These are phyloP conservation scores for Harpalus rufipes DNA, from an alignment of 2,888 invertebrate genomes.

Conservation along the genomic window DNA sequence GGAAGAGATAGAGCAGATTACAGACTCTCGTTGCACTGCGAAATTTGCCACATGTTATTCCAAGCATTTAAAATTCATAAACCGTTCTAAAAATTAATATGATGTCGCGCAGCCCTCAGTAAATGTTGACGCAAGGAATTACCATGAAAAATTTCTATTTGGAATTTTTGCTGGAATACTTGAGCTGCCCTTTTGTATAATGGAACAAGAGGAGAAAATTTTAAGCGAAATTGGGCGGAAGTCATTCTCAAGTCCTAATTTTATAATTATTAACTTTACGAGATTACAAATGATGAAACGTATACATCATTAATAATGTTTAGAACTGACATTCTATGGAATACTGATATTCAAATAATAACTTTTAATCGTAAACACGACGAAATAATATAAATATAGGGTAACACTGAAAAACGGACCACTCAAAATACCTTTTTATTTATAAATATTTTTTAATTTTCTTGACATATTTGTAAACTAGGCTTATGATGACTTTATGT, in stretches of 20 bases:
- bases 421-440: too few species aligned
- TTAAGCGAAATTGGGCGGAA: background rate
- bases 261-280: background rate
- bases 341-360: background rate
- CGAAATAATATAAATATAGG: too few species aligned
- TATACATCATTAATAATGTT: background rate
- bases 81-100: slow-evolving; percentile 37
- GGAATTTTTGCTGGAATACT: slow-evolving; percentile 6
- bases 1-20: slow-evolving; percentile 4
- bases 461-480: too few species aligned
- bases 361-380: background rate
- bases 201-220: background rate
- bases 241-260: background rate
- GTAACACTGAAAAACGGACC: too few species aligned
- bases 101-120: slow-evolving; percentile 9
- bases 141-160: slow-evolving; percentile 32
- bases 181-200: background rate
- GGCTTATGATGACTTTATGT: too few species aligned
- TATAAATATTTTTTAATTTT: too few species aligned
- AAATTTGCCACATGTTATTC: slow-evolving; percentile 37
- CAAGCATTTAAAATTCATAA: slow-evolving; percentile 35
- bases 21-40: slow-evolving; percentile 16
- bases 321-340: background rate
- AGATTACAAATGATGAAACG: background rate
- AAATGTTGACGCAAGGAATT: slow-evolving; percentile 34